phyloP scores from a whole-genome alignment of 2,113 vertebrate species.

The Scomber colias region DNA sequence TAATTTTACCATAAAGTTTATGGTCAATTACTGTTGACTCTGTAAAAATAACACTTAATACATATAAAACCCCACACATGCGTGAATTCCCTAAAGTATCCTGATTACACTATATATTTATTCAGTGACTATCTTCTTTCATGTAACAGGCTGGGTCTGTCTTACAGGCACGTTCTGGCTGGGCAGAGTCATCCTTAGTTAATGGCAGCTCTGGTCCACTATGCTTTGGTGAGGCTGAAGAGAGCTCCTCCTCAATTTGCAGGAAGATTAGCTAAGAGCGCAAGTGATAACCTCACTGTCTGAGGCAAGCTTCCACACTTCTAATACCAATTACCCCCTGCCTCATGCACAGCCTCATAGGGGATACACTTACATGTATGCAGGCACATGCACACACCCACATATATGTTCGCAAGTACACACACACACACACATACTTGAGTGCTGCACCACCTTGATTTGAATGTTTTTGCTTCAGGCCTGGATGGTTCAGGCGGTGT shows the following conservation, averaged over 20 bases:
- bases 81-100: too few species aligned
- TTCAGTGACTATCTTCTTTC: neutral
- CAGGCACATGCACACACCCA: slow-evolving; percentile 1
- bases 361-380: slow-evolving; percentile 45
- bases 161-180: slow-evolving; percentile 9
- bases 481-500: slow-evolving; percentile 49
- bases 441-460: slow-evolving; percentile 43
- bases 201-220: slow-evolving; percentile 35
- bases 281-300: slow-evolving; percentile 74
- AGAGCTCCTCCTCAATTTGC: slow-evolving; percentile 41
- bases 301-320: slow-evolving; percentile 55
- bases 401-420: neutral
- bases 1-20: too few species aligned
- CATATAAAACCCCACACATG: too few species aligned
- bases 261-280: slow-evolving; percentile 66
- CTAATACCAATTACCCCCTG: slow-evolving; percentile 75
- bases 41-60: neutral
- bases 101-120: neutral
- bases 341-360: slow-evolving; percentile 44
- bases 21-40: too few species aligned
- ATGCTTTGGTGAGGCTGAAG: slow-evolving; percentile 42
- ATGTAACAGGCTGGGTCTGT: slow-evolving; percentile 8
- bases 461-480: slow-evolving; percentile 48
- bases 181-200: slow-evolving; percentile 33
- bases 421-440: slow-evolving; percentile 18